Conservation (phyloP, 2,888 invertebrate genomes). For the Uloborus plumipes region DNA sequence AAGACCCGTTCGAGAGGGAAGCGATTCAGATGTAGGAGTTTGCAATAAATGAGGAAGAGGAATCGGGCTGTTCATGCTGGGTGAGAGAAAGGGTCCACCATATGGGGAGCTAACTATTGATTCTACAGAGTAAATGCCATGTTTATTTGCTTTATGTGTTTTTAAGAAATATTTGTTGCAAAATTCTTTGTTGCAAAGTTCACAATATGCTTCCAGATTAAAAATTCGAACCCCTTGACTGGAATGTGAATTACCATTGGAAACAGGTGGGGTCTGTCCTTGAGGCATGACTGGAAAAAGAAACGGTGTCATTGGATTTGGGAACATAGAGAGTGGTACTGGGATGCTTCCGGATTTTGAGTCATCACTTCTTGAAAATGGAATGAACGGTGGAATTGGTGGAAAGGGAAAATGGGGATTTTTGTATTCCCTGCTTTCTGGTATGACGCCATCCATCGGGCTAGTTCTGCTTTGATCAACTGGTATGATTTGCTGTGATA, state of each 20-base stretch:
- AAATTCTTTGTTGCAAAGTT: slow-evolving; percentile 97
- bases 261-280: slow-evolving; percentile 54
- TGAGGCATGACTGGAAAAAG: slow-evolving; percentile 66
- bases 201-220: slow-evolving; percentile 97
- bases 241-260: slow-evolving; percentile 61
- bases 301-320: slow-evolving; percentile 67
- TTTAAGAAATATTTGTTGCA: slow-evolving; percentile 98
- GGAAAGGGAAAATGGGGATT: slow-evolving; percentile 64
- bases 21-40: slow-evolving; percentile 56
- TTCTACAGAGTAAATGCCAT: slow-evolving; percentile 86
- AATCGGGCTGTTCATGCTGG: slow-evolving; percentile 64
- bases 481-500: slow-evolving; percentile 36
- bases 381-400: slow-evolving; percentile 65
- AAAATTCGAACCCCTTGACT: slow-evolving; percentile 78
- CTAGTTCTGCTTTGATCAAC: slow-evolving; percentile 53
- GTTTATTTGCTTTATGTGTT: slow-evolving; percentile 97
- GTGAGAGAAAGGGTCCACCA: slow-evolving; percentile 62
- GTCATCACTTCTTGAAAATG: slow-evolving; percentile 62
- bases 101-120: slow-evolving; percentile 65
- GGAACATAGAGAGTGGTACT: slow-evolving; percentile 66
- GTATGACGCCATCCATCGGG: slow-evolving; percentile 45
- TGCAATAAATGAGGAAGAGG: slow-evolving; percentile 62
- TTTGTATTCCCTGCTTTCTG: slow-evolving; percentile 61
- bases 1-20: slow-evolving; percentile 50
- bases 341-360: slow-evolving; percentile 49